Base-by-base conservation (phyloP, 2,797 vertebrate species). In the Allobates femoralis region DNA sequence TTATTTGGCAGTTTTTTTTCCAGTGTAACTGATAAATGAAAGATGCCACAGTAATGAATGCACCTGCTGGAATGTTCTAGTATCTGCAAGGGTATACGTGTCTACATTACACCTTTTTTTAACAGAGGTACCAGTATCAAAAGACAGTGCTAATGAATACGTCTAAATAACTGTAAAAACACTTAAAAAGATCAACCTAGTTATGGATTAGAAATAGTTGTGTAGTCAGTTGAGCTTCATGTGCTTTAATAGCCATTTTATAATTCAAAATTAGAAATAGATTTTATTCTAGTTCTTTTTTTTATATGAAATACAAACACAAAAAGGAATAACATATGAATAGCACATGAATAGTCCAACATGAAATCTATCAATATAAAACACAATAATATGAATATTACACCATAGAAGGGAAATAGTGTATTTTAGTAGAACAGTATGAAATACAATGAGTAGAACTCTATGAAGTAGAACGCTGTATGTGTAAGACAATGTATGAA, bases 1-100 rank as follows among this genome's bases (percentile, higher is more conserved):
- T 74, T 74, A 74, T 46, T 73, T 73, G 34, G n/a, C 69, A 50
- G 69, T 26, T 74, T 26, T 53, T 53, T 46, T 28, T 74, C 23
- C 37, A 7, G 46, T 46, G n/a, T 41, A 74, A 74, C 23, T 74
- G 19, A 41, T 74, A 50, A 50, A 26, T 74, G 50, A 50, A 23
- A 46, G 69, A 74, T 74, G 69, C 14, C 69, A 74, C 37, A 16
- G 69, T 50, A 74, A 74, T 74, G 23, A 74, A n/a, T 46, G 46
- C 41, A 50, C 21, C 69, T 74, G 69, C 69, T 50, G 69, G n/a
- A n/a, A 74, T 50, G 69, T 46, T 50, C 23, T 50, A 26, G 41
- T n/a, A 50, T 26, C 50, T n/a, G 69, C 26, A 41, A 23, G 41
- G 41, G 37, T 50, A 26, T 50, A 74, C 26, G 37, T 74, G 41